These are phyloP conservation scores for Cecidostiba fungosa DNA, from an alignment of 2,888 invertebrate species.

Conservation along the genomic window DNA sequence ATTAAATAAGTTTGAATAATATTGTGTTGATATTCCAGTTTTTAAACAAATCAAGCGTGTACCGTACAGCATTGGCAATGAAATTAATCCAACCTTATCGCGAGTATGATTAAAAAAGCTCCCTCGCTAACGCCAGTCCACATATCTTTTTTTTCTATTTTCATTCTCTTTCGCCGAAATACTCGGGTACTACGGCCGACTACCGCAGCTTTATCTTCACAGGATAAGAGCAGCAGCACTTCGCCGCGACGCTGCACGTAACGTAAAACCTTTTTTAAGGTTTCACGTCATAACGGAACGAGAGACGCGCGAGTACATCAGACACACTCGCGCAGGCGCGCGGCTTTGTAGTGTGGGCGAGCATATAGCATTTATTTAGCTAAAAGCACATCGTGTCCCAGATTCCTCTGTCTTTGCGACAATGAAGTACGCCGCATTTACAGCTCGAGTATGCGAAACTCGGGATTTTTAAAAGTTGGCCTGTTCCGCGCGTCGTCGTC, in stretches of 20 bases:
- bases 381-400: conserved; percentile 56
- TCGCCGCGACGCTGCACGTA: background rate
- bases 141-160: background rate
- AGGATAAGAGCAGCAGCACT: conserved; percentile 2
- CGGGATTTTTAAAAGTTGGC: background rate
- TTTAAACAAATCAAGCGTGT: too few species aligned
- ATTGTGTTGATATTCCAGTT: too few species aligned
- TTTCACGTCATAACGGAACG: conserved; percentile 51
- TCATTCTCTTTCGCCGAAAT: background rate
- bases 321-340: background rate
- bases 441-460: conserved; percentile 10
- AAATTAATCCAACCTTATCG: too few species aligned
- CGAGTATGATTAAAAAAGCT: too few species aligned
- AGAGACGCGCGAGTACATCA: conserved; percentile 2
- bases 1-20: too few species aligned
- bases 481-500: background rate
- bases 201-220: background rate
- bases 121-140: too few species aligned
- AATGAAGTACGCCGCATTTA: conserved; percentile 23
- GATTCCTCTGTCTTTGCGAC: conserved; percentile 50
- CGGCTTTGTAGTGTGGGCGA: conserved; percentile 18
- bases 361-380: conserved; percentile 59
- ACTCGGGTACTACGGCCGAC: background rate
- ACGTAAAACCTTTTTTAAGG: conserved; percentile 53
- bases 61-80: too few species aligned